A percentile compares a stretch with the other conserved stretches of the same genome.
Conservation (phyloP, 2,113 vertebrate genomes). For the Leptobrachium leishanense region DNA sequence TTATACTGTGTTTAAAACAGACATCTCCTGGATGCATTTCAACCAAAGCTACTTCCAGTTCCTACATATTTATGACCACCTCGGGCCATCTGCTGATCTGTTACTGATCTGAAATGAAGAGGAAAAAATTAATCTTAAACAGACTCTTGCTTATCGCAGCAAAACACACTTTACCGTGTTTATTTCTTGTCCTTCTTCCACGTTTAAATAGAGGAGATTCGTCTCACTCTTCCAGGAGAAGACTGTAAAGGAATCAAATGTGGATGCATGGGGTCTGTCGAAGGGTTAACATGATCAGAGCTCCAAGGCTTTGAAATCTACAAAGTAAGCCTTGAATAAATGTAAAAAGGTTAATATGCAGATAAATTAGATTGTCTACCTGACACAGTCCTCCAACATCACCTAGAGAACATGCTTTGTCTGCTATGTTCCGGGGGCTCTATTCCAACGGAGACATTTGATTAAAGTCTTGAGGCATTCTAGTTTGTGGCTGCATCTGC, state of each 20-base stretch:
- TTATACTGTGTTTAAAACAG: not conserved
- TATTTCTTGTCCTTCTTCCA: constrained; percentile 50
- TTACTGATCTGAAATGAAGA: constrained; percentile 52
- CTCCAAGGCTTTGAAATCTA: not conserved
- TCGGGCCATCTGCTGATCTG: constrained; percentile 58
- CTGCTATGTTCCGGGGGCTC: too few relatives aligned
- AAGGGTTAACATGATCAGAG: constrained; percentile 1
- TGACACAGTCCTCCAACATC: too few relatives aligned
- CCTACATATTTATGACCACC: constrained; percentile 62
- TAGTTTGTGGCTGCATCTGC: too few relatives aligned
- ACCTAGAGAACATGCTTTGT: too few relatives aligned
- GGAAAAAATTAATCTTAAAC: constrained; percentile 54
- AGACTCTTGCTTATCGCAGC: constrained; percentile 50
- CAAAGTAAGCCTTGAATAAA: too few relatives aligned
- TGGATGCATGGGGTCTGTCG: not conserved
- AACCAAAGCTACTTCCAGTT: constrained; percentile 50
- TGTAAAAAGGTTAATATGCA: too few relatives aligned
- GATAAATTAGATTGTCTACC: too few relatives aligned
- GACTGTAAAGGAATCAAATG: not conserved
- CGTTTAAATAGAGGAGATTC: constrained; percentile 39
- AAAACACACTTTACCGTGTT: constrained; percentile 41
- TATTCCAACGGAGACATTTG: too few relatives aligned
- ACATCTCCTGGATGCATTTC: constrained; percentile 50
- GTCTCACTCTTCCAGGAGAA: not conserved
- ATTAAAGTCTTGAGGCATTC: too few relatives aligned